Conservation (phyloP, 1,140 invertebrate genomes). For the Spodoptera litura region DNA sequence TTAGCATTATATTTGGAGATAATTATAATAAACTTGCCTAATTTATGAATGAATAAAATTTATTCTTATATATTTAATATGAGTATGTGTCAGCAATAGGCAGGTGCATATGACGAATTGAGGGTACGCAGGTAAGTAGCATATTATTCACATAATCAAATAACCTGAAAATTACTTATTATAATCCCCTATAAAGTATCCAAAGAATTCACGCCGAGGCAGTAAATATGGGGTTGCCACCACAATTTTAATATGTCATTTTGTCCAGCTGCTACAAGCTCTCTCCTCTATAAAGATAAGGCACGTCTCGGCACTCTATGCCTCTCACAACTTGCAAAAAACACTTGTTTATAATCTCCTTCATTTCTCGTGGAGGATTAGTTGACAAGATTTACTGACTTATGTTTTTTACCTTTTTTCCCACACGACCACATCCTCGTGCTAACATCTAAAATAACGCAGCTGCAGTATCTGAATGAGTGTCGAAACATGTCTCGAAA, state of each 20-base stretch:
- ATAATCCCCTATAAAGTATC: neutral
- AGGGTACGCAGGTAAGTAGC: too few species aligned
- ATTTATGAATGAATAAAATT: too few species aligned
- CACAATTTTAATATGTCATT: slow-evolving; percentile 30
- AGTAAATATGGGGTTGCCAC: slow-evolving; percentile 1
- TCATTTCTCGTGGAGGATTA: slow-evolving; percentile 44
- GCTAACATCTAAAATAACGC: slow-evolving; percentile 47
- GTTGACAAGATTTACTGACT: slow-evolving; percentile 41
- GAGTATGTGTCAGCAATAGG: too few species aligned
- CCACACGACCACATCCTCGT: slow-evolving; percentile 20
- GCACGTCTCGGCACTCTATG: slow-evolving; percentile 28
- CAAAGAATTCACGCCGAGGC: too few species aligned
- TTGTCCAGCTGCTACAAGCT: slow-evolving; percentile 32
- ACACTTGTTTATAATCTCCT: slow-evolving; percentile 35
- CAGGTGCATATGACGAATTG: too few species aligned
- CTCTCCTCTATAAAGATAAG: slow-evolving; percentile 39
- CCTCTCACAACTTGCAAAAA: slow-evolving; percentile 43
- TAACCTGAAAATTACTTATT: neutral
- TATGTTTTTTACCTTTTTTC: slow-evolving; percentile 35
- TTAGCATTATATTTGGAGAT: too few species aligned
- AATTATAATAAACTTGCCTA: too few species aligned
- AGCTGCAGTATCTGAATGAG: slow-evolving; percentile 43
- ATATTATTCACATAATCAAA: neutral
- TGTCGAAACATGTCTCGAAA: slow-evolving; percentile 40
- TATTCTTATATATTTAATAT: too few species aligned